A percentile compares a stretch with the other conserved stretches of the same genome.
phyloP scores from a whole-genome alignment of 2,113 vertebrate genomes.

The Aix galericulata region DNA sequence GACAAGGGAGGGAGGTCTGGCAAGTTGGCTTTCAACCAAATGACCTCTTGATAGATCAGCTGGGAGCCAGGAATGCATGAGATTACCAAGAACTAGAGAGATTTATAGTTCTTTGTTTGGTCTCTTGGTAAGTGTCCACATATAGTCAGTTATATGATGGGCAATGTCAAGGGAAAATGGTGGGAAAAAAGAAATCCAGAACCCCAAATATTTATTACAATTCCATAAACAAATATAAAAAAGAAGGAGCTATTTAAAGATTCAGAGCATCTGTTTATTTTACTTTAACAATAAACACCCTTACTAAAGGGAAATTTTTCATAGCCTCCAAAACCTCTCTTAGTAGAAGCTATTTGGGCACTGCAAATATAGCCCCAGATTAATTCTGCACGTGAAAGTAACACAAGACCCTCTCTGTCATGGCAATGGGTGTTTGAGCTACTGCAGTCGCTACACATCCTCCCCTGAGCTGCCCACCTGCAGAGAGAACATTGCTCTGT shows the following conservation, averaged over 20 bases:
- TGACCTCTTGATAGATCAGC: constrained; percentile 71
- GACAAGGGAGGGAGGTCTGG: constrained; percentile 55
- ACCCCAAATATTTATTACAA: not conserved
- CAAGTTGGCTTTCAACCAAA: constrained; percentile 72
- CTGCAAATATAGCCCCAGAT: not conserved
- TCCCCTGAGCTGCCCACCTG: not conserved
- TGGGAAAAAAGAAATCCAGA: not conserved
- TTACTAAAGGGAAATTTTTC: constrained; percentile 33
- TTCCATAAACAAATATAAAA: constrained; percentile 38
- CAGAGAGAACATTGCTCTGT: not conserved
- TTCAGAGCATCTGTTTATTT: constrained; percentile 38
- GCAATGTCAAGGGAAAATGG: not conserved
- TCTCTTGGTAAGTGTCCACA: constrained; percentile 53
- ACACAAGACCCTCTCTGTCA: not conserved
- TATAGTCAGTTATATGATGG: not conserved
- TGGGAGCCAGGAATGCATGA: constrained; percentile 55
- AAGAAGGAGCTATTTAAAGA: constrained; percentile 17
- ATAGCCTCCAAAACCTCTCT: not conserved
- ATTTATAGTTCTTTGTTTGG: constrained; percentile 73
- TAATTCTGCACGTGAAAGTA: not conserved
- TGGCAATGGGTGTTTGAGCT: not conserved
- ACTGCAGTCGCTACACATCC: not conserved
- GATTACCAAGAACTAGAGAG: constrained; percentile 50
- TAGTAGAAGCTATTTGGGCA: not conserved
- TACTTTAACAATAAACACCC: constrained; percentile 14